Evolutionary conservation across 2,888 invertebrate species (phyloP).

Genomic region (Blomia tropicalis): DNA sequence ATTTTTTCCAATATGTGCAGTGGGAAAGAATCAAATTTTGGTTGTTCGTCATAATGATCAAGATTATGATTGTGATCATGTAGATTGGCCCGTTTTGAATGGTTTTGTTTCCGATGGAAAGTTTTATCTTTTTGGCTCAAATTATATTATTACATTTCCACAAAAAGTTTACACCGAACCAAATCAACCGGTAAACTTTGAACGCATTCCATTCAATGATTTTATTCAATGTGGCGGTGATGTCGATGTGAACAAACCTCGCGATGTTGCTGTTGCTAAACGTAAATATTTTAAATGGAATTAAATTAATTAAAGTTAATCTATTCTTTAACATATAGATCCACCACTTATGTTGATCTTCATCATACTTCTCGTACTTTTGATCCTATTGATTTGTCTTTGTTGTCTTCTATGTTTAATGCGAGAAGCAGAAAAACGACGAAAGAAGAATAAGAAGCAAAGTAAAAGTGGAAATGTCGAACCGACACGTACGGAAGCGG

Average conservation of each 20-base stretch:
- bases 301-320: too few relatives aligned
- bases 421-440: neutral
- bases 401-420: neutral
- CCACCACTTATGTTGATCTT: neutral
- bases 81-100: neutral
- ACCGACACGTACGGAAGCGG: too few relatives aligned
- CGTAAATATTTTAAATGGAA: too few relatives aligned
- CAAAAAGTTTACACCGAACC: neutral
- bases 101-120: neutral
- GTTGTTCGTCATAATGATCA: too few relatives aligned
- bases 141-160: neutral
- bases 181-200: neutral
- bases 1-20: neutral
- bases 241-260: neutral
- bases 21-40: neutral
- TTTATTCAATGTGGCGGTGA: neutral
- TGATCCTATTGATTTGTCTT: neutral
- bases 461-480: neutral
- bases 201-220: neutral
- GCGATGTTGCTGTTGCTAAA: neutral
- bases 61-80: neutral
- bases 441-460: neutral
- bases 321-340: too few relatives aligned
- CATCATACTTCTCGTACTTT: neutral
- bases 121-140: neutral